Percentiles rank a stretch among this genome's conserved stretches.
Evolutionary conservation across 1,140 invertebrate species (phyloP).

Genomic region (Thalassaphorura encarpata): DNA sequence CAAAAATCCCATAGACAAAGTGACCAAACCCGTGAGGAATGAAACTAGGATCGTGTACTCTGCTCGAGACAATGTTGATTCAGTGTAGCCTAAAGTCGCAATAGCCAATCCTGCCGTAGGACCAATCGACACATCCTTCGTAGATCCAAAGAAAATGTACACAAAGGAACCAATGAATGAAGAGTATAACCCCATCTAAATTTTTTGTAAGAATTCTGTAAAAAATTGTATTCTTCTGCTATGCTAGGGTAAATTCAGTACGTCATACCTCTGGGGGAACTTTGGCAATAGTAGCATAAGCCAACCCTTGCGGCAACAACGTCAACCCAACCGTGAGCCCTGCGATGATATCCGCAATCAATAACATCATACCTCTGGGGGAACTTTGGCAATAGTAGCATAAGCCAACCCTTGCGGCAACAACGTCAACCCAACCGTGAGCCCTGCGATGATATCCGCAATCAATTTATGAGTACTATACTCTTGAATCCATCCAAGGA

Average conservation of each 20-base stretch:
- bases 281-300: conserved; percentile 70
- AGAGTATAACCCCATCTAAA: conserved; percentile 64
- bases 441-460: conserved; percentile 33
- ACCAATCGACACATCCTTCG: conserved; percentile 67
- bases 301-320: conserved; percentile 77
- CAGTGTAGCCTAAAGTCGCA: conserved; percentile 61
- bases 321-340: conserved; percentile 76
- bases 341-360: conserved; percentile 62
- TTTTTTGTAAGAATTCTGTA: conserved; percentile 26
- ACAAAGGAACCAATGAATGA: conserved; percentile 75
- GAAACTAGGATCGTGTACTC: conserved; percentile 61
- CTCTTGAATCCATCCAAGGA: conserved; percentile 48
- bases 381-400: conserved; percentile 70
- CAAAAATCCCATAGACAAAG: conserved; percentile 54
- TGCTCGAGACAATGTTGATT: conserved; percentile 55
- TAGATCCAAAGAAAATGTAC: conserved; percentile 74
- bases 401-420: conserved; percentile 73
- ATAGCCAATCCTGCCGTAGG: conserved; percentile 65
- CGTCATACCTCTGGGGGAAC: conserved; percentile 58
- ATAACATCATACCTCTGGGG: conserved; percentile 64
- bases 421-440: conserved; percentile 71
- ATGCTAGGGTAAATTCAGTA: conserved; percentile 52
- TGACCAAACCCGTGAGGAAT: conserved; percentile 57
- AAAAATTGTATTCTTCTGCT: conserved; percentile 48
- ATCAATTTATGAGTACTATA: conserved; percentile 43